phyloP scores from a whole-genome alignment of 2,113 vertebrate species.

The Acanthisitta chloris region DNA sequence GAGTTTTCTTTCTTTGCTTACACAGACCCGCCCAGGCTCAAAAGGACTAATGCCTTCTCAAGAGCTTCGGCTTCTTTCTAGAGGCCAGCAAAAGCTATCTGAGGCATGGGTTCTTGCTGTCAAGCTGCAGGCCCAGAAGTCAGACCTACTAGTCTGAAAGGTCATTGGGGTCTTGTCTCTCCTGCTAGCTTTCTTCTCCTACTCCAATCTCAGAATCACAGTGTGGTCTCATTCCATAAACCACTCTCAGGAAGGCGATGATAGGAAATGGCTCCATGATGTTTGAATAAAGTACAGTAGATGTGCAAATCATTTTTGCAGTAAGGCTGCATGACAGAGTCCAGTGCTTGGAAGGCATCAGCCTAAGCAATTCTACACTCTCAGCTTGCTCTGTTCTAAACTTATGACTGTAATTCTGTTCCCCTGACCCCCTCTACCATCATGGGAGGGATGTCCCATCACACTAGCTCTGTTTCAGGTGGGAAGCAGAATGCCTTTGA shows the following conservation, averaged over 20 bases:
- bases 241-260: background rate
- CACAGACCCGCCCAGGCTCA: background rate
- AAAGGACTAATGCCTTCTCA: background rate
- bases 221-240: background rate
- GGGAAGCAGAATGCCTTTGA: background rate
- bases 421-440: background rate
- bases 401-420: background rate
- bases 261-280: background rate
- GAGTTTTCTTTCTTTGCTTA: background rate
- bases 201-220: background rate
- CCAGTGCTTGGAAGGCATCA: background rate
- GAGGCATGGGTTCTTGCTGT: background rate
- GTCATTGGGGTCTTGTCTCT: background rate
- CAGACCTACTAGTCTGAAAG: background rate
- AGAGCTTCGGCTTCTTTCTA: background rate
- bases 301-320: background rate
- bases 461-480: background rate
- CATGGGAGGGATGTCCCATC: background rate
- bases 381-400: background rate
- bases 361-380: background rate
- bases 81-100: background rate
- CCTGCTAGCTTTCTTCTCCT: background rate
- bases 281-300: background rate
- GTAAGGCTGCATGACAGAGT: background rate
- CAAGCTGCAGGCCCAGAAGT: background rate